These are phyloP conservation scores for Protodeltote pygarga DNA, from an alignment of 2,888 invertebrate genomes.

Conservation along the genomic window DNA sequence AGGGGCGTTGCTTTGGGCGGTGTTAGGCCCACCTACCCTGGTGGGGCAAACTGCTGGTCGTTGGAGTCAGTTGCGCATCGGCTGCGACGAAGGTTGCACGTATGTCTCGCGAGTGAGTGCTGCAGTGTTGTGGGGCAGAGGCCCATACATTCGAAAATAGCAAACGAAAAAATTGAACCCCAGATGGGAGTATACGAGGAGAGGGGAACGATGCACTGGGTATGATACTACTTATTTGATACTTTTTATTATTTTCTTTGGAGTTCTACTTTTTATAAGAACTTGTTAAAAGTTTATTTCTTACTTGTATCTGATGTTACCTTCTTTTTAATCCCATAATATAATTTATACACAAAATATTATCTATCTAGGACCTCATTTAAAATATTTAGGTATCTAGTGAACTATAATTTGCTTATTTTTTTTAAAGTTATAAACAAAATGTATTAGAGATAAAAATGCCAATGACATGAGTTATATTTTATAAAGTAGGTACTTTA, in stretches of 20 bases:
- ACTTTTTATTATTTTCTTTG: constrained; percentile 3
- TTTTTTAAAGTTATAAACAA: too few relatives aligned
- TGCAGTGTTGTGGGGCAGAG: constrained; percentile 82
- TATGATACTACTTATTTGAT: constrained; percentile 74
- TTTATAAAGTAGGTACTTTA: too few relatives aligned
- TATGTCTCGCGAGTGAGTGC: constrained; percentile 77
- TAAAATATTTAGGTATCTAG: too few relatives aligned
- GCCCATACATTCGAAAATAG: constrained; percentile 84
- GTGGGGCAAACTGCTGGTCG: constrained; percentile 50
- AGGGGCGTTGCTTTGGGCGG: constrained; percentile 63
- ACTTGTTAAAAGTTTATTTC: neutral
- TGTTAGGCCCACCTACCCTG: constrained; percentile 58
- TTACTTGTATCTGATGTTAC: neutral
- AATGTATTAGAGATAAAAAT: too few relatives aligned
- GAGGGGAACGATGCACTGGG: constrained; percentile 97
- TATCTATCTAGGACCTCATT: neutral
- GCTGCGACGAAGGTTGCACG: constrained; percentile 77
- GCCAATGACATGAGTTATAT: too few relatives aligned
- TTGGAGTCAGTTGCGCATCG: constrained; percentile 75
- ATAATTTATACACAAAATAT: neutral
- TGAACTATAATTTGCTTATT: too few relatives aligned
- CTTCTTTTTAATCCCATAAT: neutral
- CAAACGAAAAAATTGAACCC: constrained; percentile 87
- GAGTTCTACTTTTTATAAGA: neutral
- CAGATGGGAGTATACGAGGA: constrained; percentile 98